These are phyloP conservation scores for Ormyrus pomaceus DNA, from an alignment of 2,888 invertebrate genomes.

Conservation along the genomic window DNA sequence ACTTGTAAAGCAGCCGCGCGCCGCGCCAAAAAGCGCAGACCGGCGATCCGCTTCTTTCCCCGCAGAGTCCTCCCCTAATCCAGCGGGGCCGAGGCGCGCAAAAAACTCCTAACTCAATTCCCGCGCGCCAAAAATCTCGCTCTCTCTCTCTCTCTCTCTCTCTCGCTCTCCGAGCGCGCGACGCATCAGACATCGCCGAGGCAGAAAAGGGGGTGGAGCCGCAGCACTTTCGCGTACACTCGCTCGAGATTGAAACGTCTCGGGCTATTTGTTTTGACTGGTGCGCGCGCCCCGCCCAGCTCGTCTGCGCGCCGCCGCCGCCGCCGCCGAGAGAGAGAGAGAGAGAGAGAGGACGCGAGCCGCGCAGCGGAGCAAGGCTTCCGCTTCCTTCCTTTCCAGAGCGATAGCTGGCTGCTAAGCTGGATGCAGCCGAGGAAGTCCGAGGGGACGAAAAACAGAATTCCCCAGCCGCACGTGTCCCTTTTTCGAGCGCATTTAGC, in stretches of 20 bases:
- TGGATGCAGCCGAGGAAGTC: background rate
- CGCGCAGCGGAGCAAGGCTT: background rate
- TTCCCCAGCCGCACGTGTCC: too few species aligned
- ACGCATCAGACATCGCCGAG: background rate
- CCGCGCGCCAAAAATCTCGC: background rate
- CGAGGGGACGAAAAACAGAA: background rate
- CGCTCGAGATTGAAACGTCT: slow-evolving; percentile 68
- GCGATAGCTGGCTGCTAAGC: background rate
- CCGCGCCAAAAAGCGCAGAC: too few species aligned
- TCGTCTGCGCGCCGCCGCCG: slow-evolving; percentile 61
- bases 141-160: too few species aligned
- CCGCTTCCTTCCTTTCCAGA: slow-evolving; percentile 28
- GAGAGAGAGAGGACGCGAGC: too few species aligned
- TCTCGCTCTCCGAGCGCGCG: too few species aligned
- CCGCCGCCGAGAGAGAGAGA: too few species aligned
- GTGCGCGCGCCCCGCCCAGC: slow-evolving; percentile 68
- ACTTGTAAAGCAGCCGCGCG: too few species aligned
- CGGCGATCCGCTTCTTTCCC: too few species aligned
- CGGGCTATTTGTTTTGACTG: slow-evolving; percentile 73
- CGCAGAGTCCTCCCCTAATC: too few species aligned
- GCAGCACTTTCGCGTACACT: slow-evolving; percentile 52
- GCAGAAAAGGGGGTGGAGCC: slow-evolving; percentile 50
- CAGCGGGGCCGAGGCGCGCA: background rate
- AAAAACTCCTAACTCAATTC: slow-evolving; percentile 22
- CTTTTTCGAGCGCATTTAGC: too few species aligned